Conservation (phyloP, 2,797 vertebrate species). For the Halcyon chelicuti region DNA sequence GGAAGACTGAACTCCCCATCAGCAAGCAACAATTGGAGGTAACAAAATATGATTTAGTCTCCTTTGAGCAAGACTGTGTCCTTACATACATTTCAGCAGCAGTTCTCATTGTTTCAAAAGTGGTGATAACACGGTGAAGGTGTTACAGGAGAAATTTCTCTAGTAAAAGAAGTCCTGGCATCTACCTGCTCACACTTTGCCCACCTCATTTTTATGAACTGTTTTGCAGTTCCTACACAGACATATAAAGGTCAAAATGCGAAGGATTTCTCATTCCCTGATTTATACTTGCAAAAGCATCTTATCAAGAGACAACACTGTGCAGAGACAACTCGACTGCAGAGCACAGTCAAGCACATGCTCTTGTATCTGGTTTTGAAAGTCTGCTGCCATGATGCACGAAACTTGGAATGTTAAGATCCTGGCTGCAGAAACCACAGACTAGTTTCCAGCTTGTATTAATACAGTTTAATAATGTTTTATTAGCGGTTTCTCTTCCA, state of each 20-base stretch:
- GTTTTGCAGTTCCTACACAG: background rate
- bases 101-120: background rate
- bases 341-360: background rate
- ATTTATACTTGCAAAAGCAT: background rate
- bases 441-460: background rate
- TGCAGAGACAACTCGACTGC: background rate
- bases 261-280: background rate
- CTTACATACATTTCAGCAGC: background rate
- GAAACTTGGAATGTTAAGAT: background rate
- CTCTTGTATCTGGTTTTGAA: background rate
- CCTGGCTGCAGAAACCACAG: background rate
- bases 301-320: background rate
- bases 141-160: background rate
- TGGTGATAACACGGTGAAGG: background rate
- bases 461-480: background rate
- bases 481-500: background rate
- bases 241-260: background rate
- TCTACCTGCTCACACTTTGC: background rate
- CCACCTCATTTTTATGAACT: background rate
- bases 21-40: background rate
- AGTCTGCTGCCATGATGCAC: background rate
- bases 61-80: background rate
- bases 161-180: background rate
- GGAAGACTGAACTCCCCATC: background rate
- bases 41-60: background rate